Evolutionary conservation across 1,140 invertebrate species (phyloP).

Genomic region (Chlorops oryzae): DNA sequence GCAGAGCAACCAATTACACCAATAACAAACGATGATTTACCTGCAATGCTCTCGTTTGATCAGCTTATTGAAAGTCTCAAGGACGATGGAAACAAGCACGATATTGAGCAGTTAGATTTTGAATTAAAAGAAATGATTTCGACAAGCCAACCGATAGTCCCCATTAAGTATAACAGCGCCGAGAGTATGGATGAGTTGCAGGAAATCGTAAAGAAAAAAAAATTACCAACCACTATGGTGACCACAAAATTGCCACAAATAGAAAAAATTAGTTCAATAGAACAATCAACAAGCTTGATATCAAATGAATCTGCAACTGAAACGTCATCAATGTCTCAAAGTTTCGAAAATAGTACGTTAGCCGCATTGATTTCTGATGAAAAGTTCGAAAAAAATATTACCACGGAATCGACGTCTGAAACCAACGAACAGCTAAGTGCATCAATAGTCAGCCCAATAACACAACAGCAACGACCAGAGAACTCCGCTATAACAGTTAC

Average conservation of each 20-base stretch:
- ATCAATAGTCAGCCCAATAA: too few relatives aligned
- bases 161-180: conserved; percentile 26
- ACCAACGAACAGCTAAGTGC: too few relatives aligned
- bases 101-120: conserved; percentile 13
- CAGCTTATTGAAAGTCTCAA: conserved; percentile 36
- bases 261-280: too few relatives aligned
- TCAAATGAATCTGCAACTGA: too few relatives aligned
- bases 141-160: not conserved
- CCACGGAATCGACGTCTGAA: too few relatives aligned
- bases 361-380: too few relatives aligned
- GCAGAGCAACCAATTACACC: conserved; percentile 23
- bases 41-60: conserved; percentile 32
- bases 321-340: too few relatives aligned
- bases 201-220: conserved; percentile 23
- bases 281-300: too few relatives aligned
- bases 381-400: too few relatives aligned
- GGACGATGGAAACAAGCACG: conserved; percentile 17
- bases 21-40: conserved; percentile 19
- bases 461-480: not conserved
- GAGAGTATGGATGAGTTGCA: conserved; percentile 23
- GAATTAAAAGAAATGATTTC: conserved; percentile 7
- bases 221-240: conserved; percentile 7
- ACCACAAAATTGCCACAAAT: too few relatives aligned
- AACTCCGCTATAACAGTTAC: not conserved
- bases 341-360: too few relatives aligned